phyloP scores from a whole-genome alignment of 2,888 invertebrate genomes.

The Sylvicola cinctus region DNA sequence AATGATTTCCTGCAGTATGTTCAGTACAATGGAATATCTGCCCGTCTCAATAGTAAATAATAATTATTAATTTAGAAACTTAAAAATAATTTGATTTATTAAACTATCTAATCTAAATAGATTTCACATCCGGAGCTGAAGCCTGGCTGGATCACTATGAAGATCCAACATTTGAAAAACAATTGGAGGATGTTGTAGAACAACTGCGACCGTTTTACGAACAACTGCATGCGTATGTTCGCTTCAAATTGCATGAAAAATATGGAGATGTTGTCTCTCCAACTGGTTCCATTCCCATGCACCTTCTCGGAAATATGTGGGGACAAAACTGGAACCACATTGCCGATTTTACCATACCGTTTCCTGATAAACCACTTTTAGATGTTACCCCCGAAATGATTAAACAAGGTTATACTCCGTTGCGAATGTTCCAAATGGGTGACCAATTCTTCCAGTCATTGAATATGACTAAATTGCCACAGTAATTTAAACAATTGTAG shows the following conservation, averaged over 20 bases:
- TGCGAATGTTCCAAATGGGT: slow-evolving; percentile 62
- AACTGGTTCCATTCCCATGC: slow-evolving; percentile 55
- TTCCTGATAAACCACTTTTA: slow-evolving; percentile 42
- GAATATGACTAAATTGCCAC: slow-evolving; percentile 59
- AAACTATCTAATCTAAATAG: too few species aligned
- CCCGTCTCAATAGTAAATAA: slow-evolving; percentile 39
- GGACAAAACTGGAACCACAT: slow-evolving; percentile 48
- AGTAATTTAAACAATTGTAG: slow-evolving; percentile 12
- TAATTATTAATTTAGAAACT: not conserved
- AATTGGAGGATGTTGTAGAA: slow-evolving; percentile 46
- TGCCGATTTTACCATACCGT: slow-evolving; percentile 41
- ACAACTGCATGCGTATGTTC: slow-evolving; percentile 65
- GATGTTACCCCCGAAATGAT: slow-evolving; percentile 55
- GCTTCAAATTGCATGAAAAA: slow-evolving; percentile 43
- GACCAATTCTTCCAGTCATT: slow-evolving; percentile 74
- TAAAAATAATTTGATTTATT: too few species aligned
- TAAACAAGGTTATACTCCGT: slow-evolving; percentile 49
- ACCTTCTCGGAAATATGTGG: slow-evolving; percentile 68
- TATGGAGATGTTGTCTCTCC: slow-evolving; percentile 44
- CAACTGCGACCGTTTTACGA: slow-evolving; percentile 62
- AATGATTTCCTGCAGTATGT: slow-evolving; percentile 43
- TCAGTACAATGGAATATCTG: slow-evolving; percentile 45
- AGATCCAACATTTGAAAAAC: slow-evolving; percentile 43
- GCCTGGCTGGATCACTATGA: slow-evolving; percentile 53
- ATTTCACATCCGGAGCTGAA: slow-evolving; percentile 46